A percentile compares a stretch with the other conserved stretches of the same genome.
These are phyloP conservation scores for Perognathus longimembris DNA, from an alignment of 2,113 vertebrate species.

Conservation along the genomic window DNA sequence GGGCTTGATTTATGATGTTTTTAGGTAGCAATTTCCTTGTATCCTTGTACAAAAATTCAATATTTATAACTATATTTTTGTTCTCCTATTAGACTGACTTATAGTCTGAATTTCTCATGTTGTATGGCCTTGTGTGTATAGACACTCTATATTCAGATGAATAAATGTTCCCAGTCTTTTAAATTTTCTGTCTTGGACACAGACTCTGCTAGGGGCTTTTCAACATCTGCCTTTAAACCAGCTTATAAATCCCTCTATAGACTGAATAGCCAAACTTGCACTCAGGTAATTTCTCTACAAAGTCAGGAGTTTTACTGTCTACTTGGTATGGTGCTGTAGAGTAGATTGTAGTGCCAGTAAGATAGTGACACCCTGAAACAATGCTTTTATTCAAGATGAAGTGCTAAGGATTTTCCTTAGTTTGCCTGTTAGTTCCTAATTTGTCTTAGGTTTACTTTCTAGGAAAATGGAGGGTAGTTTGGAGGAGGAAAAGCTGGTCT, in stretches of 20 bases:
- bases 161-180: not conserved
- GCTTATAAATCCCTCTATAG: not conserved
- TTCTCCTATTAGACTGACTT: not conserved
- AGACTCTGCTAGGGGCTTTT: conserved; percentile 10
- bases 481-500: not conserved
- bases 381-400: not conserved
- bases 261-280: not conserved
- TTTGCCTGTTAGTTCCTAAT: conserved; percentile 27
- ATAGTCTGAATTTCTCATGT: not conserved
- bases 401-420: not conserved
- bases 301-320: not conserved
- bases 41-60: not conserved
- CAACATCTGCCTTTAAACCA: not conserved
- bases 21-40: conserved; percentile 18
- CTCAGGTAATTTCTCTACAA: not conserved
- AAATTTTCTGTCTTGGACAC: not conserved
- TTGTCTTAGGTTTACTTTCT: conserved; percentile 14
- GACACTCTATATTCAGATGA: not conserved
- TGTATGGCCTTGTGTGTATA: not conserved
- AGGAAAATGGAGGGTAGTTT: not conserved
- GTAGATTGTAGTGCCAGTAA: not conserved
- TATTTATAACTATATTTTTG: conserved; percentile 50
- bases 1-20: not conserved
- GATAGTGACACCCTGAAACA: not conserved
- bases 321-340: not conserved